Evolutionary conservation across 2,113 vertebrate genomes (phyloP), one percentile per base, ranked within the genome.

Genomic region (Corvus cornix): DNA sequence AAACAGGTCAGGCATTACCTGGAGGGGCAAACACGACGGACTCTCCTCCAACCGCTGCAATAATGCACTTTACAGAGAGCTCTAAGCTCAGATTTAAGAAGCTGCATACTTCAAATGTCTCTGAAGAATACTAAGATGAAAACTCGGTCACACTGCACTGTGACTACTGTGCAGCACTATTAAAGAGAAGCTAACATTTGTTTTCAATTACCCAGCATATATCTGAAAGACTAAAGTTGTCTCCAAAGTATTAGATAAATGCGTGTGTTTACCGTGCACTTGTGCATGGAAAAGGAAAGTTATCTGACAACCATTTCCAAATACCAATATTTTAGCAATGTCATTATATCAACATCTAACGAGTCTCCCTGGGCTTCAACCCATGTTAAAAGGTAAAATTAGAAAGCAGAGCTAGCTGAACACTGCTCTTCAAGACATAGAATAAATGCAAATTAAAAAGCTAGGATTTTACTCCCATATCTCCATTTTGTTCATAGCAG

Each of bases 101-200:
- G 74, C 92, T 46, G 9, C 67, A 72, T 37, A 7, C 60, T 87
- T 82, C 30, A 30, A 21, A 30, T 6, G 55, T 79, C 96, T 77
- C 94, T 16, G 3, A 96, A 88, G 87, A 86, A 91, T 10, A 85
- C 21, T 20, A 59, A 90, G 85, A n/a, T 31, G 80, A 44, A 73
- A 93, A 73, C 37, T 60, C 13, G 1, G 88, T 56, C 35, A 78
- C 59, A 49, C 81, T 58, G 68, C 44, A 7, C 70, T 10, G 39
- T 69, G 89, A 72, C 92, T 95, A 41, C 52, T 28, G 19, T 44
- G 19, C 69, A 89, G 48, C 8, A 1, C 90, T 39, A 55, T 63
- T 81, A 78, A 84, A 92, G 62, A 78, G 44, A 84, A 90, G 44
- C 70, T 63, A 96, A 95, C 85, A 77, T 93, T 93, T 94, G 85